Evolutionary conservation across 2,888 invertebrate species (phyloP).

Genomic region (Perdita meconis): DNA sequence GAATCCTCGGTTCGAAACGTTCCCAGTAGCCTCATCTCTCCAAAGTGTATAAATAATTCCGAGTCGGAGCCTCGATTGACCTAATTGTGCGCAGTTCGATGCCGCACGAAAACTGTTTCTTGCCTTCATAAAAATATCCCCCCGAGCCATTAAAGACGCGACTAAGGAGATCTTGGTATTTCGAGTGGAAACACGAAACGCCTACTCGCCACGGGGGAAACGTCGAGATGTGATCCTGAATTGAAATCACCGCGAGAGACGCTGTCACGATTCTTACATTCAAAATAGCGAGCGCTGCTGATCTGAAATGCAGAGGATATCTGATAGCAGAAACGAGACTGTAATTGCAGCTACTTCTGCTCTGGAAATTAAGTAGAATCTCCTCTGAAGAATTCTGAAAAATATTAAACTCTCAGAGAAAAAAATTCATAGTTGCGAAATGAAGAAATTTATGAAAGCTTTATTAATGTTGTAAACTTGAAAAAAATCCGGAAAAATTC

Average conservation of each 20-base stretch:
- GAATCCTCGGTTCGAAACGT: constrained; percentile 31
- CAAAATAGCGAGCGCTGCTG: background rate
- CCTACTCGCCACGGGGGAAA: background rate
- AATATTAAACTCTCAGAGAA: too few species aligned
- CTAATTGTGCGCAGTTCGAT: constrained; percentile 39
- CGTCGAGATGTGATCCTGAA: too few species aligned
- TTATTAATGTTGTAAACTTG: too few species aligned
- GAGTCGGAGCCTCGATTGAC: constrained; percentile 29
- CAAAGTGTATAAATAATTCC: constrained; percentile 55
- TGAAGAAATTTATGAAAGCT: too few species aligned
- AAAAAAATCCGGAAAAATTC: too few species aligned
- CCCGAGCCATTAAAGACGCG: background rate
- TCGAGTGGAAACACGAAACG: constrained; percentile 1
- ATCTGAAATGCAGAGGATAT: too few species aligned
- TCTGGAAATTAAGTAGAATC: too few species aligned
- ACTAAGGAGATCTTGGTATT: background rate
- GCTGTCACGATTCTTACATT: background rate
- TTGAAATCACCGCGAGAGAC: constrained; percentile 17
- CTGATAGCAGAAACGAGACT: too few species aligned
- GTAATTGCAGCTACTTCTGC: too few species aligned
- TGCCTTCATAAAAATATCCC: background rate
- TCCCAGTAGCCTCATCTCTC: constrained; percentile 15
- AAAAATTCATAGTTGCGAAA: too few species aligned
- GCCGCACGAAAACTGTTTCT: constrained; percentile 2
- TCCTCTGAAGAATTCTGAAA: too few species aligned